Base-by-base conservation (phyloP, 2,888 invertebrate genomes). In the Drymonia ruficornis region DNA sequence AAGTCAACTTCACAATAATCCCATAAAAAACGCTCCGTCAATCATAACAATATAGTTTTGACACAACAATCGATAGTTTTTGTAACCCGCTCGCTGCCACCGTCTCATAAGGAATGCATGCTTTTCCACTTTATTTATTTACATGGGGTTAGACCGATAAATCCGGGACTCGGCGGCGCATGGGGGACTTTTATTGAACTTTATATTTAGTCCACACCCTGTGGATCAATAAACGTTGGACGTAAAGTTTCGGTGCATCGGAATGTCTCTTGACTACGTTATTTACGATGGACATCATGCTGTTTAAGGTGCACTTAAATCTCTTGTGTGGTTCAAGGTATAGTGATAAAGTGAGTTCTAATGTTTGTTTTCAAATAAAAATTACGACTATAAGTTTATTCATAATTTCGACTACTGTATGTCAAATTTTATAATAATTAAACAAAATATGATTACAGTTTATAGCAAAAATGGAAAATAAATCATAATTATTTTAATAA, bases 71-170 rank as follows among this genome's bases (percentile, higher is more conserved):
- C 86, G 71, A 89, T 88, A 89, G 81, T 84, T 83, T 80, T 78
- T 74, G 74, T 86, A 87, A 87, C 86, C 82, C 81, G 78, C 78
- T 81, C 78, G 64, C 75, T 69, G 68, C 70, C 65, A 67, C 67
- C 70, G 70, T 74, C 87, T 90, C 87, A 91, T 92, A 91, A 90
- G 86, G 86, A 89, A 91, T 91, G 91, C 88, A 92, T 88, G 86
- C 78, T 74, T 77, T 75, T 81, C 77, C 82, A 83, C 77, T 88
- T 92, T 92, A 91, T 91, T 91, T 91, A 91, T 92, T 91, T 89
- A 92, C 84, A 88, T 86, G 88, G 91, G 90, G 90, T 89, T 87
- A 88, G 86, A 75, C 76, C 91, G 89, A 91, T 91, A 91, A 92
- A 91, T 92, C 91, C 87, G 83, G 80, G 89, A 82, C 84, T 87